phyloP scores from a whole-genome alignment of 1,140 invertebrate genomes.

The Heliothis subflexa region DNA sequence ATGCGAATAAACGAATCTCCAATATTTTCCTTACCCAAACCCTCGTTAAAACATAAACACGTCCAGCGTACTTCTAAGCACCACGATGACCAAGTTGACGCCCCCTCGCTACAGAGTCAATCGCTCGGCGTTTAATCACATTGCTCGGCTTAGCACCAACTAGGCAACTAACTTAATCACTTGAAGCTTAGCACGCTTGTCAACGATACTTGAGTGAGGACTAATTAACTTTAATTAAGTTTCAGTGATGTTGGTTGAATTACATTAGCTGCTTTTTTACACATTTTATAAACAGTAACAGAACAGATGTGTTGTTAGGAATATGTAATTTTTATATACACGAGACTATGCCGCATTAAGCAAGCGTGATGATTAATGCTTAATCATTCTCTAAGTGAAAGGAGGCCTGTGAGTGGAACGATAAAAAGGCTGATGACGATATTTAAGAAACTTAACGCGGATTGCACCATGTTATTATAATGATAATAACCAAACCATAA shows the following conservation, averaged over 20 bases:
- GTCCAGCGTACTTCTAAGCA: not conserved
- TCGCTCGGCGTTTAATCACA: conserved; percentile 34
- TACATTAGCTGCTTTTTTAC: not conserved
- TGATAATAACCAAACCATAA: too few relatives aligned
- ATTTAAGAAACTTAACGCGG: too few relatives aligned
- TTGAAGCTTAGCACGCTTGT: not conserved
- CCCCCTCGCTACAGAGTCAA: not conserved
- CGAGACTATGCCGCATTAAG: too few relatives aligned
- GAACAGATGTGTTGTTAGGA: not conserved
- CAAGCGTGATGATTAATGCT: too few relatives aligned
- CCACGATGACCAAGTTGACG: not conserved
- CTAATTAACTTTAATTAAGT: not conserved
- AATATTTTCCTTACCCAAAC: too few relatives aligned
- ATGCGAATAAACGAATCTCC: too few relatives aligned
- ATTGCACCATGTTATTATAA: too few relatives aligned
- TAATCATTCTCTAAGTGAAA: too few relatives aligned
- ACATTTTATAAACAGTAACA: not conserved
- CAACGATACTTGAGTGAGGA: not conserved
- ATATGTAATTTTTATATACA: too few relatives aligned
- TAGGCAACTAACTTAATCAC: conserved; percentile 28
- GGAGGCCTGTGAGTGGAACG: too few relatives aligned
- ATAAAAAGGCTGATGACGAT: too few relatives aligned
- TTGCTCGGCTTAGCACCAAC: conserved; percentile 24
- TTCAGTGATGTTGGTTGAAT: not conserved
- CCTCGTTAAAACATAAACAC: not conserved